Base-by-base conservation (phyloP, 2,888 invertebrate species). In the Drosophila glabriapex region DNA sequence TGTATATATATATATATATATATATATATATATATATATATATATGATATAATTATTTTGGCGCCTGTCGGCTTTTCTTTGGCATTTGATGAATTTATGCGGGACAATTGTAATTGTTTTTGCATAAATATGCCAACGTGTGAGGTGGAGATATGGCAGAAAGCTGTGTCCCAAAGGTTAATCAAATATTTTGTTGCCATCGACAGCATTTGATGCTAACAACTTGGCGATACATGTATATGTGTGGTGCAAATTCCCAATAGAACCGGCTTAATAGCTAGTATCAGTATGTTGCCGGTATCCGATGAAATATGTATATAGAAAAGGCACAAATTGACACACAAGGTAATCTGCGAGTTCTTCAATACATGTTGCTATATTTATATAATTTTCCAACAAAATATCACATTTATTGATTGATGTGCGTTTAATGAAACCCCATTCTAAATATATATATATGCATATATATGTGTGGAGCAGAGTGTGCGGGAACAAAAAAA, bases 21-120 rank as follows among this genome's bases (percentile, higher is more conserved):
- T 14, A 31, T 28, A 19, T 6, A 14, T n/a, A 29, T 56, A 35
- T n/a, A 43, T 31, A 43, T 39, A 28, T 33, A 25, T 22, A 19
- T 65, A 54, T 56, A 49, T 35, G 66, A 78, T 71, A 75, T 73
- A 72, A 78, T 85, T 85, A 80, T 70, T 75, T 55, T 72, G 66
- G 50, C 69, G 74, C 65, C 60, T 50, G 76, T 72, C 67, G 67
- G 71, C 50, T 56, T 61, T 61, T 29, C 71, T 75, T 71, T 78
- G 71, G 58, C 78, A 71, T 71, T 64, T 58, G 53, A 67, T 61
- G 59, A 62, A 78, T 78, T 78, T 82, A 75, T 85, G 80, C 68
- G 71, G 56, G 28, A 68, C 58, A 53, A 55, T 62, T 68, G 70
- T 75, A 78, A 80, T 71, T 71, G 76, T 64, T 78, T 78, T 58